Evolutionary conservation across 2,113 vertebrate genomes (phyloP), one percentile per base, ranked within the genome.

Genomic region (Orientallactaga bullata): DNA sequence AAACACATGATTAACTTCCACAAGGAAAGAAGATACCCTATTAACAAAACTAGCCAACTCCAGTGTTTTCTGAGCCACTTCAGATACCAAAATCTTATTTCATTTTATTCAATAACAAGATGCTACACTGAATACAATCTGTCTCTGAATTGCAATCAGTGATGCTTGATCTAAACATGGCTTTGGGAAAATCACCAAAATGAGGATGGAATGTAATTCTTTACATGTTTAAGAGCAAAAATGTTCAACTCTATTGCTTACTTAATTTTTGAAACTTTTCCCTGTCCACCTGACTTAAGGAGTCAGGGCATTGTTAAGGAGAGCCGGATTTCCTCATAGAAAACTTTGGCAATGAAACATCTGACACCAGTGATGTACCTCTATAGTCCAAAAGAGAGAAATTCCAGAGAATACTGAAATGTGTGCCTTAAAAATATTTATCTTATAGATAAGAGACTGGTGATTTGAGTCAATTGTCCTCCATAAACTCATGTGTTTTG

Each of bases 1-100:
- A 72, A 84, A 74, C 9, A 91, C n/a, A 39, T 32, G 28, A 90
- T 85, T 88, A 93, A 79, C 65, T 86, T 94, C 39, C 4, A 74
- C 39, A 47, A 93, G 87, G 61, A 95, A 76, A 88, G 32, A 85
- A 37, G 63, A 88, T 4, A 20, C 24, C 85, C 35, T 93, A 60
- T 88, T 95, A 93, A 80, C 78, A 88, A 94, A 93, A 88, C 15
- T 28, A 82, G 11, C 84, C 11, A 61, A 72, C 26, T 35, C 4
- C 7, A 81, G 20, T 61, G 1, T 71, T 77, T 2, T 77, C 63
- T 82, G 24, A 80, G 84, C 10, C 18, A 92, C 1, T 7, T 84
- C 85, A 81, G n/a, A n/a, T 74, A 6, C 17, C 13, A 42, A 85
- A 91, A 71, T 88, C 30, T 88, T 30, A 85, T 77, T 91, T 93